phyloP scores from a whole-genome alignment of 2,797 vertebrate genomes.

The Chromobotia macracanthus region DNA sequence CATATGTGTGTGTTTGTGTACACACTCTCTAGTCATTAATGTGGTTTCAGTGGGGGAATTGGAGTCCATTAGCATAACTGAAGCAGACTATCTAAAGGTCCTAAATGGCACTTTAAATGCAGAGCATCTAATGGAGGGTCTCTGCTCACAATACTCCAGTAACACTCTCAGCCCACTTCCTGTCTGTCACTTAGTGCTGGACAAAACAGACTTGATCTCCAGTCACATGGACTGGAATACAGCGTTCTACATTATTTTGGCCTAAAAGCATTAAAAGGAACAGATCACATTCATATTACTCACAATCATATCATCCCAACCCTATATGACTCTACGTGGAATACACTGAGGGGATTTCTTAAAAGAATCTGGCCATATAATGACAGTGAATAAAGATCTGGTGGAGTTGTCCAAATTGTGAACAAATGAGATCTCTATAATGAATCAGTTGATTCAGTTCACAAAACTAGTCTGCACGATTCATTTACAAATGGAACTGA shows the following conservation, averaged over 20 bases:
- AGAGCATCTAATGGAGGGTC: slow-evolving; percentile 42
- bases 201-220: neutral
- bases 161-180: slow-evolving; percentile 34
- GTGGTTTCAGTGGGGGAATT: slow-evolving; percentile 52
- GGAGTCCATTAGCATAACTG: slow-evolving; percentile 59
- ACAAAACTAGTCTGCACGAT: no score
- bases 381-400: no score
- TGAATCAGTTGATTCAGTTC: no score
- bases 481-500: no score
- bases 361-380: neutral
- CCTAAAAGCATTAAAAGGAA: neutral
- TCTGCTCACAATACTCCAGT: slow-evolving; percentile 46
- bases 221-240: neutral
- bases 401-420: no score
- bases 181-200: neutral
- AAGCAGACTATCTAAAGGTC: slow-evolving; percentile 51
- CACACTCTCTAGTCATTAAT: slow-evolving; percentile 18
- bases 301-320: no score
- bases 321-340: no score
- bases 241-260: neutral
- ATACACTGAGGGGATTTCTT: no score
- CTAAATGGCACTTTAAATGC: slow-evolving; percentile 56
- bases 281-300: neutral
- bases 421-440: no score
- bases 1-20: neutral